These are phyloP conservation scores for Andrena camellia DNA, from an alignment of 2,888 invertebrate species.

Conservation along the genomic window DNA sequence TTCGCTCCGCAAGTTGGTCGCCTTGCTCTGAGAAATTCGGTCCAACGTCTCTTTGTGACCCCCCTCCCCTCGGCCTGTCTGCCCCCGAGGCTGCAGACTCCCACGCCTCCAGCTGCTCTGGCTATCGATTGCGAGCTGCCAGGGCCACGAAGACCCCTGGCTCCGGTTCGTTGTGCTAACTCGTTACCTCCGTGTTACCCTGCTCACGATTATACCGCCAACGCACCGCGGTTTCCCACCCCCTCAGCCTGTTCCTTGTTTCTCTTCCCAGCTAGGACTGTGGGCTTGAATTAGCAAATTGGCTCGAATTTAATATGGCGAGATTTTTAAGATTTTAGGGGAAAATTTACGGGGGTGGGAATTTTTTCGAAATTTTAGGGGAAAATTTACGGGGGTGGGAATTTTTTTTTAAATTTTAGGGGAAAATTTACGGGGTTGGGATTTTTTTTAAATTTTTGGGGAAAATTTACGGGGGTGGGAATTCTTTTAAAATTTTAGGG, in stretches of 20 bases:
- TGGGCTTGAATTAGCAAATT: no score
- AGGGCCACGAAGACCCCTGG: slow-evolving; percentile 73
- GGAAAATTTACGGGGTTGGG: no score
- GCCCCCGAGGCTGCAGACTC: slow-evolving; percentile 67
- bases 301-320: no score
- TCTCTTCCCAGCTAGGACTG: no score
- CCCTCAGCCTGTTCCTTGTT: not conserved
- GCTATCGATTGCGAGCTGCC: slow-evolving; percentile 79
- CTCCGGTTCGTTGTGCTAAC: slow-evolving; percentile 72
- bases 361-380: no score
- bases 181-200: slow-evolving; percentile 74
- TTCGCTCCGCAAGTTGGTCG: slow-evolving; percentile 30
- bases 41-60: slow-evolving; percentile 70
- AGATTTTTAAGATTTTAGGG: no score
- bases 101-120: slow-evolving; percentile 73
- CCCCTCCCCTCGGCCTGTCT: slow-evolving; percentile 35
- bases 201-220: slow-evolving; percentile 48
- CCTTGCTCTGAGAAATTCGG: slow-evolving; percentile 62
- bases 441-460: no score
- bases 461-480: no score
- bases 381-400: no score
- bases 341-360: no score
- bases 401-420: no score
- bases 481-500: no score
- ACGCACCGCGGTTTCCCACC: not conserved